Evolutionary conservation across 2,888 invertebrate species (phyloP), one percentile per base, ranked within the genome.

Genomic region (Dendrolimus pini): DNA sequence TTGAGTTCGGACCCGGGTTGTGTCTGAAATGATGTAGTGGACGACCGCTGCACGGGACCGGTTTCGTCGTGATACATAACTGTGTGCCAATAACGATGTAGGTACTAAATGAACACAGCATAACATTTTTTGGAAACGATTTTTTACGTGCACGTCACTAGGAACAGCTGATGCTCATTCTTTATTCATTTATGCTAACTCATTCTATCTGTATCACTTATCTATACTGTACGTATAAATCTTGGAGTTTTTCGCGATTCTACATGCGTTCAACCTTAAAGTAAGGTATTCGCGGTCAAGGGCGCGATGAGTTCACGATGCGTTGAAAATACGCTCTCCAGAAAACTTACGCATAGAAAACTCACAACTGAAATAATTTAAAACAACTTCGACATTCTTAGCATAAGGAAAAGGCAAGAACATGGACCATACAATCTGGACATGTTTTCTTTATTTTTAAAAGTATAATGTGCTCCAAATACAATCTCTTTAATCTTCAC

Each of bases 1-100:
- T 80, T 80, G 72, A 70, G 75, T 70, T 80, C 76, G 70, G 47
- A 47, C 47, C 47, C 47, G 12, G 73, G 81, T 79, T 81, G 82
- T 81, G 81, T 82, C 77, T 79, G 82, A 78, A 81, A 80, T 81
- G 83, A 80, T 78, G 80, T 77, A 79, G 80, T 74, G 72, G 74
- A 75, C 71, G 47, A 47, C 70, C 74, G 74, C 72, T 47, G 77
- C 78, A 78, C 74, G 68, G 65, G 84, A 88, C 89, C 89, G 89
- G 89, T 88, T 88, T 77, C 68, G 69, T 69, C 78, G 82, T 83
- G 83, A 87, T 69, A 70, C 65, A 70, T 60, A 61, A 60, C 63
- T 62, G 62, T 62, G 65, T 63, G 47, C 47, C 47, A 47, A 47
- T 47, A 47, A 30, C 30, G 30, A 30, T 7, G 47, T 47, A 47